Percentiles rank a stretch among this genome's conserved stretches.
phyloP scores from a whole-genome alignment of 2,888 invertebrate genomes.

The Tetramorium bicarinatum region DNA sequence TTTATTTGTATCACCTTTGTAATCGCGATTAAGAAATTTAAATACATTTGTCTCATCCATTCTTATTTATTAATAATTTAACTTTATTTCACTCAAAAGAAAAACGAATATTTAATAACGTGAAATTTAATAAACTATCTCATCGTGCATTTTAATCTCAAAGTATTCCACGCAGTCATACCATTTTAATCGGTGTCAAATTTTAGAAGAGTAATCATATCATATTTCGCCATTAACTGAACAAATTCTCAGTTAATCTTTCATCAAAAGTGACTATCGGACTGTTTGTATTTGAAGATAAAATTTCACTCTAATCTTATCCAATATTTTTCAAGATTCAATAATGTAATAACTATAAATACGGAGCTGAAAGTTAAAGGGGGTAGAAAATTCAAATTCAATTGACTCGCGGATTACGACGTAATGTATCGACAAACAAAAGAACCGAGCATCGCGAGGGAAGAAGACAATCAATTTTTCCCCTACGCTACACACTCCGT shows the following conservation, averaged over 20 bases:
- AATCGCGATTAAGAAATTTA: neutral
- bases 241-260: neutral
- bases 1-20: neutral
- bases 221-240: neutral
- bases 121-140: neutral
- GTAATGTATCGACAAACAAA: slow-evolving; percentile 17
- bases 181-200: neutral
- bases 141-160: neutral
- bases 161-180: neutral
- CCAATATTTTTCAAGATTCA: neutral
- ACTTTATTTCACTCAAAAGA: neutral
- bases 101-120: neutral
- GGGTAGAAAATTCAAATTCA: neutral
- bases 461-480: slow-evolving; percentile 22
- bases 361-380: neutral
- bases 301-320: neutral
- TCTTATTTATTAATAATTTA: neutral
- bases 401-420: neutral
- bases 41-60: neutral
- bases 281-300: neutral
- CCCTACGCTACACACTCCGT: neutral
- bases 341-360: neutral
- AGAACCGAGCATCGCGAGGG: neutral
- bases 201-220: neutral
- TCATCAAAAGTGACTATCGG: neutral